Conservation (phyloP, 2,797 vertebrate genomes). For the Agapornis canus region DNA sequence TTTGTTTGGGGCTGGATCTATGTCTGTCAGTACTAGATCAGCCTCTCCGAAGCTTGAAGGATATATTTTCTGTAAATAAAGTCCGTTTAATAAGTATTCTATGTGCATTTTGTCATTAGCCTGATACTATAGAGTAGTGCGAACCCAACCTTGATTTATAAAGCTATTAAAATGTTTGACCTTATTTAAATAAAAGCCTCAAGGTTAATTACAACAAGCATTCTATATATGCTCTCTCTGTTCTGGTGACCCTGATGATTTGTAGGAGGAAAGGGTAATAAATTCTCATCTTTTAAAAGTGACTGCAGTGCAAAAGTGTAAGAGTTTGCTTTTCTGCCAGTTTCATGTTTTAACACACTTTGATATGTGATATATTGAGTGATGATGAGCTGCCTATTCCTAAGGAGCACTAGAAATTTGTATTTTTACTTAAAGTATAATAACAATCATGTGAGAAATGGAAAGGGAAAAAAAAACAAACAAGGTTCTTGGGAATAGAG, state of each 20-base stretch:
- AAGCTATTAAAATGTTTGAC: slow-evolving; percentile 56
- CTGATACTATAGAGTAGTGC: background rate
- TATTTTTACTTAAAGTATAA: slow-evolving; percentile 14
- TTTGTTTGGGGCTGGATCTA: background rate
- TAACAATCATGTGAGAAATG: slow-evolving; percentile 18
- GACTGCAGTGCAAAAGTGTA: background rate
- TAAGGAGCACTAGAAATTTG: slow-evolving; percentile 7
- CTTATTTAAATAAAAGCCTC: slow-evolving; percentile 61
- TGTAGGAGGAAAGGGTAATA: slow-evolving; percentile 29
- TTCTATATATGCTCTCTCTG: background rate
- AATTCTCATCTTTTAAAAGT: slow-evolving; percentile 17
- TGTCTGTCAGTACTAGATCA: background rate
- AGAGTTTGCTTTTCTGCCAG: background rate
- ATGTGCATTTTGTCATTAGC: slow-evolving; percentile 18
- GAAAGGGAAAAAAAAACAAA: background rate
- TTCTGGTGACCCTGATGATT: slow-evolving; percentile 31
- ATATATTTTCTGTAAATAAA: slow-evolving; percentile 15
- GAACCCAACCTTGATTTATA: slow-evolving; percentile 45
- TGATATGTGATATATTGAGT: slow-evolving; percentile 29
- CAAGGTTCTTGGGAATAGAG: slow-evolving; percentile 15
- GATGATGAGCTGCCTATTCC: background rate
- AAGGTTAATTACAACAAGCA: slow-evolving; percentile 58
- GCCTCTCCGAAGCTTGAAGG: background rate
- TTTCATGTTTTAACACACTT: slow-evolving; percentile 13
- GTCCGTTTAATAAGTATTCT: slow-evolving; percentile 31